phyloP scores from a whole-genome alignment of 2,888 invertebrate genomes.

The Metallyticus violacea region DNA sequence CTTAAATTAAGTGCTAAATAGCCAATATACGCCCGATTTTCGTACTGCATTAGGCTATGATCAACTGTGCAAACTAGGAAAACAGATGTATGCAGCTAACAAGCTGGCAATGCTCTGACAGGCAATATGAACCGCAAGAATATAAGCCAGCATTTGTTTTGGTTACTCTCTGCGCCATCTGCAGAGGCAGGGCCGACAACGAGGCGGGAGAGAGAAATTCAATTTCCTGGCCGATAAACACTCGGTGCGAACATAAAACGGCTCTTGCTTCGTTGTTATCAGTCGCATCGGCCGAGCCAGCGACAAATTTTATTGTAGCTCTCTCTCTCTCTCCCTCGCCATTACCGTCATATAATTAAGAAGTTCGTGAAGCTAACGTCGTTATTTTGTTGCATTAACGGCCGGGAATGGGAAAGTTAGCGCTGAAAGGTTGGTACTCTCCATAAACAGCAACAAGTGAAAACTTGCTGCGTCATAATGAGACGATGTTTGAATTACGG shows the following conservation, averaged over 20 bases:
- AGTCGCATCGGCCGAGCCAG: not conserved
- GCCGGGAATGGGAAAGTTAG: not conserved
- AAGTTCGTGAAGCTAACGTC: not conserved
- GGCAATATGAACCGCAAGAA: not conserved
- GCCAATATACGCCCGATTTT: not conserved
- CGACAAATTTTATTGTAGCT: not conserved
- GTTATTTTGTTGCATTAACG: not conserved
- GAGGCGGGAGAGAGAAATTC: not conserved
- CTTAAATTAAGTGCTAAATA: not conserved
- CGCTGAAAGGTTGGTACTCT: not conserved
- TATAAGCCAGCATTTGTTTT: not conserved
- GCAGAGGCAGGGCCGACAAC: not conserved
- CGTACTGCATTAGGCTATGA: not conserved
- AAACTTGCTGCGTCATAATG: not conserved
- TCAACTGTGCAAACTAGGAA: not conserved
- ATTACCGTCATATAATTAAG: not conserved
- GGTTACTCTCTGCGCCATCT: not conserved
- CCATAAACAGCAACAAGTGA: not conserved
- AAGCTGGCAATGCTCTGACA: too few species aligned
- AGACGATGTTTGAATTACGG: not conserved
- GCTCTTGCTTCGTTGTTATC: not conserved
- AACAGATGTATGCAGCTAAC: not conserved
- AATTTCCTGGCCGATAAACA: not conserved
- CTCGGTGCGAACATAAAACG: not conserved
- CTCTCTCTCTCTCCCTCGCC: not conserved